phyloP scores from a whole-genome alignment of 53 echinoderm and acorn worm species.

The Mesocentrotus franciscanus region DNA sequence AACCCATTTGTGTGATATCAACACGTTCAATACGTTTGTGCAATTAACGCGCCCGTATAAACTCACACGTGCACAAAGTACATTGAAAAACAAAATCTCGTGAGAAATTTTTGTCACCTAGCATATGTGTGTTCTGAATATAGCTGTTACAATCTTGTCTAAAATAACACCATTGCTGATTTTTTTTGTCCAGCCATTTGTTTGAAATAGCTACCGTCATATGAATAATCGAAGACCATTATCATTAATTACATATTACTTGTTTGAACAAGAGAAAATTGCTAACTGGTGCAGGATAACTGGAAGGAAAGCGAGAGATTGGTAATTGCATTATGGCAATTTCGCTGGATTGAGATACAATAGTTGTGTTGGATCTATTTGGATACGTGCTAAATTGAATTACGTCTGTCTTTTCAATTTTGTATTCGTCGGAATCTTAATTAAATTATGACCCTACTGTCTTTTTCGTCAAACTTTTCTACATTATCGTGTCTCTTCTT shows the following conservation, averaged over 20 bases:
- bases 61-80: neutral
- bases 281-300: neutral
- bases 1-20: slow-evolving; percentile 9
- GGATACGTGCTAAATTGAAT: neutral
- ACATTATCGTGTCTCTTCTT: neutral
- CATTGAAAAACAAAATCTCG: neutral
- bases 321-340: neutral
- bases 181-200: neutral
- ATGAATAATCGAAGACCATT: slow-evolving; percentile 22
- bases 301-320: neutral
- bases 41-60: neutral
- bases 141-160: neutral
- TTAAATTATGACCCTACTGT: neutral
- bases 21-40: neutral
- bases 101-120: slow-evolving; percentile 8
- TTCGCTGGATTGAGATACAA: neutral
- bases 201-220: slow-evolving; percentile 10
- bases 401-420: neutral
- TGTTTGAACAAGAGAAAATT: slow-evolving; percentile 15
- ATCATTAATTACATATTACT: slow-evolving; percentile 28
- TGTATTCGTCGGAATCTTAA: neutral
- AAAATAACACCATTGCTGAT: neutral
- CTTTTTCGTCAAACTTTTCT: neutral
- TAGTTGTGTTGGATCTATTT: neutral
- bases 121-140: neutral